A percentile compares a stretch with the other conserved stretches of the same genome.
Conservation (phyloP, 2,113 vertebrate genomes). For the Alaudala cheleensis region DNA sequence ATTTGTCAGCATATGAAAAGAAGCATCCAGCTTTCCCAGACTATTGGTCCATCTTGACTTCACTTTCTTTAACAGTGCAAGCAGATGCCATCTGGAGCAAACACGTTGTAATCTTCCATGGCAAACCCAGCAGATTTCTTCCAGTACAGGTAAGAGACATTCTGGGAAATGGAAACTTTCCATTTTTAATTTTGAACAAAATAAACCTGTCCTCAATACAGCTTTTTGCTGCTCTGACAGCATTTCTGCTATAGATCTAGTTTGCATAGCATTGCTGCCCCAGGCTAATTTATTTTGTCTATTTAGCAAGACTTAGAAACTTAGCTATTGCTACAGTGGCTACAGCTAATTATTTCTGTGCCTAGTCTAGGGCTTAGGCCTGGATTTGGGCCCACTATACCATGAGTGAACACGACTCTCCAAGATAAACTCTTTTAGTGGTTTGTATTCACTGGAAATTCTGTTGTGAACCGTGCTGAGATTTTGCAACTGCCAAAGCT, state of each 20-base stretch:
- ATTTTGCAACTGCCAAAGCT: background rate
- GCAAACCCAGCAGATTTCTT: background rate
- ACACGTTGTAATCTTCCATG: accelerated
- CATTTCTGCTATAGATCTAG: background rate
- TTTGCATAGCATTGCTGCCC: background rate
- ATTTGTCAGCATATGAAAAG: background rate
- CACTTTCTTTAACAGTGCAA: background rate
- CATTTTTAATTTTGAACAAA: background rate
- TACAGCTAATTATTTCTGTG: background rate
- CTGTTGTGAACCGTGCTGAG: background rate
- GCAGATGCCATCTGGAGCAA: background rate
- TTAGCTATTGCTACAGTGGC: background rate
- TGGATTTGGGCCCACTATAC: background rate
- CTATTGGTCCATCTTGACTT: background rate
- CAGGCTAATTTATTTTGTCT: background rate
- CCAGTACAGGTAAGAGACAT: background rate
- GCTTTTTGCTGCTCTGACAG: background rate
- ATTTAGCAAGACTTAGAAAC: background rate
- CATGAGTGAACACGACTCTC: background rate
- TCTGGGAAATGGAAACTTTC: background rate
- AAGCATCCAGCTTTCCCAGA: background rate
- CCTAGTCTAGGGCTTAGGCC: background rate
- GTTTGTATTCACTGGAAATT: background rate
- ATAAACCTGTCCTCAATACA: background rate
- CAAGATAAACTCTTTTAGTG: background rate